These are phyloP conservation scores for Colletes collaris DNA, from an alignment of 2,888 invertebrate genomes.

Conservation along the genomic window DNA sequence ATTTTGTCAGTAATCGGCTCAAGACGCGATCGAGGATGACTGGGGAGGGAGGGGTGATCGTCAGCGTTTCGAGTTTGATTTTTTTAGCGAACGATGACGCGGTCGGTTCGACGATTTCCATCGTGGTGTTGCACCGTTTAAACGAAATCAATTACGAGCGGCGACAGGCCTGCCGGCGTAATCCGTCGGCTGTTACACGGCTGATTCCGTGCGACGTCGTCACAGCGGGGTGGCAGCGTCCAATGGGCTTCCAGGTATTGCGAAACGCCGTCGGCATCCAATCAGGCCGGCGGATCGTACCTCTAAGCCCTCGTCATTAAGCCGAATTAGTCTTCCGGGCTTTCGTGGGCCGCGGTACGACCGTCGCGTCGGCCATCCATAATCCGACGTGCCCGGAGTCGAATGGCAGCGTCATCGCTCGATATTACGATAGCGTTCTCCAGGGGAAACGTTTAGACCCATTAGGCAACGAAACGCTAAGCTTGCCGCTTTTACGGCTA, in stretches of 20 bases:
- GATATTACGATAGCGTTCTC: constrained; percentile 58
- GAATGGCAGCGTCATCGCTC: constrained; percentile 67
- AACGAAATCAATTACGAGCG: constrained; percentile 75
- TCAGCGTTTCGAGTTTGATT: constrained; percentile 24
- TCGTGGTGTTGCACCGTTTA: constrained; percentile 64
- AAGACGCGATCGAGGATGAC: no score
- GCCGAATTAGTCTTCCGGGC: constrained; percentile 70
- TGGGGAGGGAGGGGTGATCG: not conserved
- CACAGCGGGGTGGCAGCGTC: constrained; percentile 68
- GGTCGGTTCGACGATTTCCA: constrained; percentile 10
- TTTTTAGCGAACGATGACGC: constrained; percentile 43
- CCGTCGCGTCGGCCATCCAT: constrained; percentile 65
- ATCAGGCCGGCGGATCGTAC: constrained; percentile 67
- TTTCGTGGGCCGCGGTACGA: constrained; percentile 43
- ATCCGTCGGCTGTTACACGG: constrained; percentile 69
- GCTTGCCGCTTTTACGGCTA: not conserved
- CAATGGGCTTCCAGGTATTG: constrained; percentile 71
- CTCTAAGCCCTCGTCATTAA: constrained; percentile 74
- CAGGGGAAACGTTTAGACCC: constrained; percentile 14
- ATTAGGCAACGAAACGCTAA: not conserved
- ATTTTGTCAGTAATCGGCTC: no score
- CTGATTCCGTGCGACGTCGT: constrained; percentile 68
- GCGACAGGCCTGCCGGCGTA: constrained; percentile 65
- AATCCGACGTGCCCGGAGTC: constrained; percentile 55
- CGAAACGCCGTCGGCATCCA: constrained; percentile 76